Evolutionary conservation across 2,113 vertebrate genomes (phyloP), one percentile per base, ranked within the genome.

Genomic region (Poeciliopsis retropinna): DNA sequence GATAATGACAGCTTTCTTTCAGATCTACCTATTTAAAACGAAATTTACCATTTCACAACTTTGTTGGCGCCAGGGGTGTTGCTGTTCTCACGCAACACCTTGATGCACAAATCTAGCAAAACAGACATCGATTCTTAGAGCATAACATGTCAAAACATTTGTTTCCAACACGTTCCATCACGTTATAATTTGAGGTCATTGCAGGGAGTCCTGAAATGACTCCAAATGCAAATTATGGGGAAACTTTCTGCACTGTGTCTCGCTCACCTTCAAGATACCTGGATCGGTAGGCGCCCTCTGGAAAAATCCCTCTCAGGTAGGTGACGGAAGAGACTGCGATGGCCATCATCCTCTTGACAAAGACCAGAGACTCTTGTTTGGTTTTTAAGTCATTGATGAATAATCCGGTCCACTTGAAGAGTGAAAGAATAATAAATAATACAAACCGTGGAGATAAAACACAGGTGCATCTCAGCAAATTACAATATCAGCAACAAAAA

Each of bases 281-380:
- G 41, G 96, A 96, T 74, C 95, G 95, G 82, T 99, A 99, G 67
- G 97, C 96, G 41, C 93, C 93, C 79, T 99, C 98, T 7, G 98
- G 97, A 61, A 99, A 99, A 81, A 99, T 96, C 12, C 98, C 97
- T 84, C 98, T 94, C 79, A 99, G 95, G 65, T 99, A 99, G 0
- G 97, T 99, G 89, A 99, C 97, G 83, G 95, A 96, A 72, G 98
- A 99, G 2, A 99, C 94, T 0, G 97, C 95, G 73, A 99, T 89
- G 1, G 96, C 97, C 86, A 99, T 87, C 37, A 99, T 96, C 75
- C 96, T 94, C 91, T 99, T 99, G 60, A 98, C 95, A 30, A 98
- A 94, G 31, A 97, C 88, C 41, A 97, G 85, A 1, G 97, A 99
- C 12, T 96, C 95, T 31, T 96, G 90, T 25, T 96, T 93, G 0